phyloP scores from a whole-genome alignment of 2,888 invertebrate species.

The Schizotus pectinicornis region DNA sequence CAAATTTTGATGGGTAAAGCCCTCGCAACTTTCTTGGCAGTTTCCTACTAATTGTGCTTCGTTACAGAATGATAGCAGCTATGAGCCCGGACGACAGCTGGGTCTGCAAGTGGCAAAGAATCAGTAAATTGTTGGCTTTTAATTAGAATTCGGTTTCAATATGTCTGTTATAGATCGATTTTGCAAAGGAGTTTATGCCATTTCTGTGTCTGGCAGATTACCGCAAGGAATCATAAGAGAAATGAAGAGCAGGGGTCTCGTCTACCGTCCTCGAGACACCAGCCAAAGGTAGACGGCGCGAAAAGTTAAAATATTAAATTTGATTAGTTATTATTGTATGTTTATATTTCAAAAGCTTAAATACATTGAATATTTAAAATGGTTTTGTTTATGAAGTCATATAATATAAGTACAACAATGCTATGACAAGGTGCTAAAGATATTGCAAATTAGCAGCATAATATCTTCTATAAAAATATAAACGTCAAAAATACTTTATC shows the following conservation, averaged over 20 bases:
- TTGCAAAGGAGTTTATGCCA: slow-evolving; percentile 92
- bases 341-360: slow-evolving; percentile 4
- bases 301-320: slow-evolving; percentile 24
- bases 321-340: neutral
- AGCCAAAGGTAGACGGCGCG: slow-evolving; percentile 74
- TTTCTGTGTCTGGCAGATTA: slow-evolving; percentile 92
- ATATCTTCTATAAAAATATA: slow-evolving; percentile 9
- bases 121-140: slow-evolving; percentile 71
- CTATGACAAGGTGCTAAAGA: slow-evolving; percentile 3
- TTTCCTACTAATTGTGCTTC: neutral
- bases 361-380: slow-evolving; percentile 2
- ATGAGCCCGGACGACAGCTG: slow-evolving; percentile 99
- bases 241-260: slow-evolving; percentile 91
- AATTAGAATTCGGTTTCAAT: neutral
- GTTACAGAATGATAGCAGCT: slow-evolving; percentile 82
- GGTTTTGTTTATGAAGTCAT: neutral
- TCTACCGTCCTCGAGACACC: slow-evolving; percentile 86
- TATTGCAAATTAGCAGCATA: slow-evolving; percentile 3
- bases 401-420: slow-evolving; percentile 7
- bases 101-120: slow-evolving; percentile 99
- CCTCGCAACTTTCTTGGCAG: neutral
- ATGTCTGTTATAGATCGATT: slow-evolving; percentile 76
- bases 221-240: slow-evolving; percentile 91
- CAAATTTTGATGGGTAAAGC: slow-evolving; percentile 93
- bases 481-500: slow-evolving; percentile 1